Evolutionary conservation across 2,888 invertebrate species (phyloP), one percentile per base, ranked within the genome.

Genomic region (Drosophila mayaguana): DNA sequence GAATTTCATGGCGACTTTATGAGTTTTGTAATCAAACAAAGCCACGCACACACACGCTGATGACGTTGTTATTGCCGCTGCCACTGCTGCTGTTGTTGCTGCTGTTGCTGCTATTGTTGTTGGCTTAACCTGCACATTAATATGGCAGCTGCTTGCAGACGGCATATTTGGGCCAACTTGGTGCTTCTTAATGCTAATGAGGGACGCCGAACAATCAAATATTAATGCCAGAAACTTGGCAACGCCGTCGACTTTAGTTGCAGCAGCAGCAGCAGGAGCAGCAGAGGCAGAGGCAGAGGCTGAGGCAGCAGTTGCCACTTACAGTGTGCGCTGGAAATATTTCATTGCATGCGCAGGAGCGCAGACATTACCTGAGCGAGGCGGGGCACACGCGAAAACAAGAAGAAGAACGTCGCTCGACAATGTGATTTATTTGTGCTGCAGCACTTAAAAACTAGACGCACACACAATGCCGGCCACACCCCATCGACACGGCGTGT

Each of bases 1-100:
- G 86, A 88, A 88, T 89, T 89, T 90, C 88, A 87, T 89, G 90
- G 90, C 88, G 90, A 89, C 86, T 89, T 87, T 87, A 87, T 87
- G 86, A 87, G 86, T 88, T 87, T 87, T 83, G 86, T 89, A 88
- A 87, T 87, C 86, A 78, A 85, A 78, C 85, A 86, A 66, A 73
- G 75, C 65, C 73, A 64, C 62, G 56, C 60, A 69, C 43, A 54
- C 42, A 45, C 40, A 54, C 28, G 63, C 63, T 61, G 65, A 67
- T 65, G n/a, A 40, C 40, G 54, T 65, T 40, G 20, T 72, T 69
- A n/a, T 45, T 51, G 34, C 53, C 69, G 69, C 61, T 63, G 64
- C 54, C 67, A 50, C 8, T 28, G 28, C 16, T 51, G 54, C 61
- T 38, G n/a, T 68, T 69, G 11, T 22, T 51, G 34, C 53, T 69